These are phyloP conservation scores for Dascillus cervinus DNA, from an alignment of 2,888 invertebrate genomes.

Conservation along the genomic window DNA sequence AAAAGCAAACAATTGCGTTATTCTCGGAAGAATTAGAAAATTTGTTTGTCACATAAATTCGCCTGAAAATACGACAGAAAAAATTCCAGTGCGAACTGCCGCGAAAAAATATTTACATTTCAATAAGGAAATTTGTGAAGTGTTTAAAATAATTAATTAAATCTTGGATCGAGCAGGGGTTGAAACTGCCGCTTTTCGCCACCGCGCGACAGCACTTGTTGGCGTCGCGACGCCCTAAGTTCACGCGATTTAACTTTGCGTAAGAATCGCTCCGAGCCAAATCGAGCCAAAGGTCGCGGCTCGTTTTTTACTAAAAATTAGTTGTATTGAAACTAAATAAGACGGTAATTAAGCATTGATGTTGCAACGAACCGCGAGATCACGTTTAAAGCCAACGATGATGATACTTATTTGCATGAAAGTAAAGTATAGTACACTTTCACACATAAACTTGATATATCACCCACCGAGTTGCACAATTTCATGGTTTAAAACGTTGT, in stretches of 20 bases:
- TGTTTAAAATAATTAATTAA: constrained; percentile 42
- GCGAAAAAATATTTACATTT: too few relatives aligned
- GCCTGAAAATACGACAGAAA: too few relatives aligned
- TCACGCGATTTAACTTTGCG: constrained; percentile 14
- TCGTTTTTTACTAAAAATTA: too few relatives aligned
- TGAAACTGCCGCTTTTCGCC: constrained; percentile 25
- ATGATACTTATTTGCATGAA: background rate
- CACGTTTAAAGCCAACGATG: background rate
- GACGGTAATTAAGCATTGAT: background rate
- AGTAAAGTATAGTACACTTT: background rate
- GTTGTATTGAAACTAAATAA: too few relatives aligned
- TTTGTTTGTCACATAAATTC: too few relatives aligned
- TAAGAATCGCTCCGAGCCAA: constrained; percentile 31
- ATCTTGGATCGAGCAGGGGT: constrained; percentile 23
- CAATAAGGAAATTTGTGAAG: constrained; percentile 25
- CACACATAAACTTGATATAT: background rate
- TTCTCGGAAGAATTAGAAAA: too few relatives aligned
- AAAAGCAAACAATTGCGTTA: too few relatives aligned
- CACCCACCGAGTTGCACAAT: too few relatives aligned
- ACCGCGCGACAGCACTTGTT: constrained; percentile 36
- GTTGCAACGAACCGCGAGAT: background rate
- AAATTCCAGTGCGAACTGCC: too few relatives aligned
- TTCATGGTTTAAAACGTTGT: too few relatives aligned
- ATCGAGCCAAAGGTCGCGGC: constrained; percentile 38
- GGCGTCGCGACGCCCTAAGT: constrained; percentile 33